Base-by-base conservation (phyloP, 2,888 invertebrate species). In the Drosophila affinis region DNA sequence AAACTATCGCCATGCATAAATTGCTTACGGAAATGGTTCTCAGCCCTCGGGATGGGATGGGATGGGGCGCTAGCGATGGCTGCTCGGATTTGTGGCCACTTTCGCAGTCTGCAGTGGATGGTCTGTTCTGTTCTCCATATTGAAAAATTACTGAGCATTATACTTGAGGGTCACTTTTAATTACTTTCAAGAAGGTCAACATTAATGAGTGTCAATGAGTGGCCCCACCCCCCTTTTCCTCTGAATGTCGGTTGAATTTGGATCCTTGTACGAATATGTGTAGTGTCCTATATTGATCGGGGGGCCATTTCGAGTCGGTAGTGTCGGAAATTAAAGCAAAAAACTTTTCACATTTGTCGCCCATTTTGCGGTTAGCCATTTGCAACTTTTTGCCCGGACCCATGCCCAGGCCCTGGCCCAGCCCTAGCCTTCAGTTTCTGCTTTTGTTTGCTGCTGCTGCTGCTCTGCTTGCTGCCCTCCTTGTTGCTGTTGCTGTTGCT, bases 181-280 rank as follows among this genome's bases (percentile, higher is more conserved):
- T 90, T 90, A 90, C 91, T 89, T 90, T 88, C 60, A 76, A 87
- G 90, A 90, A 91, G 90, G 91, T 88, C 87, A 87, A 75, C 77
- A 79, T 79, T 79, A 85, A 85, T 88, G 81, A 81, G 88, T 86
- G 83, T 83, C 87, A 84, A 87, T 82, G 78, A 63, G 72, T 24
- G 48, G 34, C 32, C 9, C 10, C 10, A 12, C 14, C 24, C 14
- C 0, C 0, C n/a, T 7, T n/a, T 27, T 48, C 29, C 44, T 46
- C 44, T 29, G 53, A 4, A 47, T 51, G 70, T 58, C 18, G 54
- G 52, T 62, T n/a, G 6, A 39, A 39, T 39, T 39, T 39, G 14
- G 39, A 39, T 6, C 39, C n/a, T 34, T 12, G 34, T 2, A 5
- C 12, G 12, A 12, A 34, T 12, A 34, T 39, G 39, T 39, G 39